phyloP scores from a whole-genome alignment of 1,140 invertebrate genomes.

The Microplitis demolitor region DNA sequence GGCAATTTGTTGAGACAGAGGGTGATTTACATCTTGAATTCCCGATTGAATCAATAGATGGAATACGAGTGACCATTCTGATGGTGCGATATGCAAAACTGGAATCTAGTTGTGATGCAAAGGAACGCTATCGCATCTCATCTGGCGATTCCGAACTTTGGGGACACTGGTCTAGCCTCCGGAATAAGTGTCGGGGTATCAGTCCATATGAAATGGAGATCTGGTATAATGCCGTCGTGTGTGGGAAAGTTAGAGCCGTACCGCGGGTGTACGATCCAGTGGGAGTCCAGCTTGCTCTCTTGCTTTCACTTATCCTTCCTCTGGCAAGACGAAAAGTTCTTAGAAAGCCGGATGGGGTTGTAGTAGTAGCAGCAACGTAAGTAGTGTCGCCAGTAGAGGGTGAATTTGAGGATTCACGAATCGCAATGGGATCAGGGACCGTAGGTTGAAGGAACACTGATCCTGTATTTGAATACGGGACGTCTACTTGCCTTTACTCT shows the following conservation, averaged over 20 bases:
- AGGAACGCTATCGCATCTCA: slow-evolving; percentile 15
- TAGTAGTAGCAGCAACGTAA: no score
- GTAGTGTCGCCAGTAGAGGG: no score
- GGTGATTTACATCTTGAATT: no score
- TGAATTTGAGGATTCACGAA: slow-evolving; percentile 40
- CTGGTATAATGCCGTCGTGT: no score
- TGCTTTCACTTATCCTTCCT: neutral
- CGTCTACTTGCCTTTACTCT: slow-evolving; percentile 36
- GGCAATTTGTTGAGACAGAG: no score
- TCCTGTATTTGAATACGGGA: slow-evolving; percentile 63
- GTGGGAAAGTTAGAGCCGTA: no score
- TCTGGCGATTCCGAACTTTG: slow-evolving; percentile 25
- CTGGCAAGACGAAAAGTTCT: slow-evolving; percentile 58
- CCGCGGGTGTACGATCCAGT: no score
- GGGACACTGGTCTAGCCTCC: slow-evolving; percentile 27
- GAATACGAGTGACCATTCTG: neutral
- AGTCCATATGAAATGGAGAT: no score
- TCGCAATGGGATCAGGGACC: slow-evolving; percentile 53
- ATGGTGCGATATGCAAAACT: slow-evolving; percentile 13
- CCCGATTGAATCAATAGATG: no score
- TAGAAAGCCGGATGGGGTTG: slow-evolving; percentile 19
- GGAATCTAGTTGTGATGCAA: neutral
- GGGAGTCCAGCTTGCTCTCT: neutral
- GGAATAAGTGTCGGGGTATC: no score
- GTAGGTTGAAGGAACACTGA: slow-evolving; percentile 56